Evolutionary conservation across 1,140 invertebrate genomes (phyloP), one percentile per base, ranked within the genome.

Genomic region (Ceratosolen solmsi): DNA sequence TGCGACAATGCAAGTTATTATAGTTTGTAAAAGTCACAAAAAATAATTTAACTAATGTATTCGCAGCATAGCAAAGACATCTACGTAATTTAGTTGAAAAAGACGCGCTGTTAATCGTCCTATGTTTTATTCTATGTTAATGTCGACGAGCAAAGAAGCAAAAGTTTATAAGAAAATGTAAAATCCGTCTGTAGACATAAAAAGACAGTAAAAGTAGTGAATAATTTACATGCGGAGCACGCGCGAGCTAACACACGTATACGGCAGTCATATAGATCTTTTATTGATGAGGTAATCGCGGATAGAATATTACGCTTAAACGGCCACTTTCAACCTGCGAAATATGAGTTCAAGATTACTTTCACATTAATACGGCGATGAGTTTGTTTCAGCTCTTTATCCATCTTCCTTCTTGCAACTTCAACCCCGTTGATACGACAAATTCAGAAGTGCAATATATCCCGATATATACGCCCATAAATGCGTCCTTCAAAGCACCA

Each of bases 221-320:
- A 68, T 68, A 68, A 68, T 68, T 68, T 36, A 33, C 33, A 68
- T 68, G 63, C 63, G 33, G 8, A 38, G 22, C 63, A 68, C 63
- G 63, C 33, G 60, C 33, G 1, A 4, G 17, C 63, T 68, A 38
- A 68, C 36, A 38, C 11, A 38, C 63, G 17, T 38, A 38, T 38
- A 68, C 63, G n/a, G 38, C 20, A 22, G 20, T 1, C n/a, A 38
- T 20, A 36, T 68, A 38, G 5, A 68, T n/a, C 33, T 68, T 68
- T 68, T 68, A 68, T 68, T 68, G 63, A 68, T 13, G 63, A 68
- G 63, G 20, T 68, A 33, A 4, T 38, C 20, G 63, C 33, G 63
- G 63, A 36, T 68, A 68, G 63, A 68, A 68, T 38, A 4, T 13
- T n/a, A 38, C 33, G 63, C 30, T 68, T 68, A 68, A 68, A 68